Evolutionary conservation across 1,140 invertebrate species (phyloP).

Genomic region (Chionoecetes opilio): DNA sequence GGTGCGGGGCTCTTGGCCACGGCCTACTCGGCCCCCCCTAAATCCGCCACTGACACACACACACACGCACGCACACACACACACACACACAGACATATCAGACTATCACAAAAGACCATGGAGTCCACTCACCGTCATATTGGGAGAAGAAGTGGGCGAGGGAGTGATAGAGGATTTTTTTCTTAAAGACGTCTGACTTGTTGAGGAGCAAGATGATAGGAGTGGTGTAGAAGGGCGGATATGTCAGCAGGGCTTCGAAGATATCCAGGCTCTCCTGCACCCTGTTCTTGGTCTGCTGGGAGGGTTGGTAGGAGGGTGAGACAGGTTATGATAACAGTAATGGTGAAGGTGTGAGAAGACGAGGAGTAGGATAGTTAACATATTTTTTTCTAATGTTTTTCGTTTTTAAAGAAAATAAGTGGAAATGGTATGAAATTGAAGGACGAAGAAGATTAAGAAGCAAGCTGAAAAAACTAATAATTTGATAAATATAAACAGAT

Average conservation of each 20-base stretch:
- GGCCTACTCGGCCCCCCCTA: no score
- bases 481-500: no score
- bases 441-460: no score
- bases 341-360: background rate
- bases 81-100: no score
- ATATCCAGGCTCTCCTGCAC: constrained; percentile 72
- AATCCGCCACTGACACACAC: no score
- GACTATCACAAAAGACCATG: no score
- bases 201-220: constrained; percentile 70
- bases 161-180: constrained; percentile 53
- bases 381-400: no score
- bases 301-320: background rate
- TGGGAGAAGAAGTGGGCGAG: constrained; percentile 49
- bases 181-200: constrained; percentile 62
- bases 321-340: background rate
- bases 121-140: constrained; percentile 49
- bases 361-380: background rate
- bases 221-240: constrained; percentile 54
- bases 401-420: no score
- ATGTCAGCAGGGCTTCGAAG: constrained; percentile 47
- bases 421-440: no score
- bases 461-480: no score
- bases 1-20: no score
- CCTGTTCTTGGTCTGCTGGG: constrained; percentile 57
- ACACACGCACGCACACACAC: no score